A percentile compares a stretch with the other conserved stretches of the same genome.
These are phyloP conservation scores for Synanthedon andrenaeformis DNA, from an alignment of 2,888 invertebrate genomes.

Conservation along the genomic window DNA sequence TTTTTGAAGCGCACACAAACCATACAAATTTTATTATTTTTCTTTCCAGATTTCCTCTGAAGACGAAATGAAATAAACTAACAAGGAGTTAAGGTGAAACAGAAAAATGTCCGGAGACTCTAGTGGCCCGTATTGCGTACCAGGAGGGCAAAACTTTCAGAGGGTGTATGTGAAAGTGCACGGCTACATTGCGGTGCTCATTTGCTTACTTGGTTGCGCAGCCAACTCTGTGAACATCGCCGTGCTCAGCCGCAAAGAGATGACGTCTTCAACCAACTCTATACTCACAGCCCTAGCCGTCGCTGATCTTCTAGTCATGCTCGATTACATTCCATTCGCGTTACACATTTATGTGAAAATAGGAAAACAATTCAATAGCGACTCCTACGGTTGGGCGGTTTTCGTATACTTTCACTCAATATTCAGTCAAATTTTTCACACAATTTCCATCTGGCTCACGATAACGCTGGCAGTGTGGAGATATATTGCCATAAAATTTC, in stretches of 20 bases:
- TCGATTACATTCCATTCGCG: slow-evolving; percentile 92
- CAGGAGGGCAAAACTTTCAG: slow-evolving; percentile 70
- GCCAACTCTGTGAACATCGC: slow-evolving; percentile 92
- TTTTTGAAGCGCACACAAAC: too few species aligned
- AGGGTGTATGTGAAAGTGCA: slow-evolving; percentile 78
- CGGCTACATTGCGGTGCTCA: slow-evolving; percentile 86
- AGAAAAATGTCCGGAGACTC: slow-evolving; percentile 9
- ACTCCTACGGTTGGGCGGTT: slow-evolving; percentile 80
- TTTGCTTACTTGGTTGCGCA: slow-evolving; percentile 89
- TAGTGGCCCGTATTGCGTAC: slow-evolving; percentile 58
- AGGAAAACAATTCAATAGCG: slow-evolving; percentile 50
- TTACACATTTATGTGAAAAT: slow-evolving; percentile 80
- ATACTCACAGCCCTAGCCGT: slow-evolving; percentile 93
- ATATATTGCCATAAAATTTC: slow-evolving; percentile 88
- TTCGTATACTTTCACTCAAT: slow-evolving; percentile 91
- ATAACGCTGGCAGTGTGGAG: slow-evolving; percentile 94
- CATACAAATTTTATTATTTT: too few species aligned
- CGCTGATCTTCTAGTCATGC: slow-evolving; percentile 92
- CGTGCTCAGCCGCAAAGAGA: slow-evolving; percentile 89
- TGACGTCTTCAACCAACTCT: slow-evolving; percentile 92
- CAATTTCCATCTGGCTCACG: slow-evolving; percentile 93
- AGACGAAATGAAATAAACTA: too few species aligned
- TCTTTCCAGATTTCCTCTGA: too few species aligned
- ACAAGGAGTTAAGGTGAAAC: neutral
- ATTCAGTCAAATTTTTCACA: slow-evolving; percentile 89